phyloP scores from a whole-genome alignment of 2,113 vertebrate genomes.

The Gracilinanus agilis region DNA sequence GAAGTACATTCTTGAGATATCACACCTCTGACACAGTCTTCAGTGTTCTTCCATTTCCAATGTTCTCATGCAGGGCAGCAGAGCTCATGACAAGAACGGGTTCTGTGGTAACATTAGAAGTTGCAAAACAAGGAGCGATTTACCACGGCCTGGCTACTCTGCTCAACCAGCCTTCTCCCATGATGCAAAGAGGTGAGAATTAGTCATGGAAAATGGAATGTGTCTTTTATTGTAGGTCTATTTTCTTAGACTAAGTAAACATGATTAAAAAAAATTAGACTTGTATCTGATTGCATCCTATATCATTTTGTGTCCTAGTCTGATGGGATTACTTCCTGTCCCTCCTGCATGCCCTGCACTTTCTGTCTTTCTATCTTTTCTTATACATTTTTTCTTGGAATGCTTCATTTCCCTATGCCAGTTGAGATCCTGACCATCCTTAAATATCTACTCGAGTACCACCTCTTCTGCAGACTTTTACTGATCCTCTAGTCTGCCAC shows the following conservation, averaged over 20 bases:
- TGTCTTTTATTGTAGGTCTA: accelerated
- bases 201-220: accelerated
- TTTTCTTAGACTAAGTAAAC: neutral
- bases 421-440: neutral
- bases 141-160: slow-evolving; percentile 98
- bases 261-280: neutral
- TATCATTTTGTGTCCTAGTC: neutral
- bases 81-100: slow-evolving; percentile 99
- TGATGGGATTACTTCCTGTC: neutral
- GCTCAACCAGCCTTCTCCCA: slow-evolving; percentile 97
- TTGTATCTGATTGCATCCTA: neutral
- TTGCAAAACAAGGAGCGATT: slow-evolving; percentile 98
- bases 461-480: neutral
- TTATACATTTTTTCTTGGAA: neutral
- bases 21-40: accelerated
- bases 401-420: neutral
- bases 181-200: slow-evolving; percentile 95
- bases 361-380: neutral
- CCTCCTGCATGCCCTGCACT: neutral
- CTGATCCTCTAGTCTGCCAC: neutral
- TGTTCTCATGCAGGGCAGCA: slow-evolving; percentile 90
- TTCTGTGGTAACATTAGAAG: slow-evolving; percentile 97
- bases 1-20: accelerated
- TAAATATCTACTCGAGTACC: neutral
- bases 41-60: neutral